Base-by-base conservation (phyloP, 1,140 invertebrate genomes). In the Leucophenga varia region DNA sequence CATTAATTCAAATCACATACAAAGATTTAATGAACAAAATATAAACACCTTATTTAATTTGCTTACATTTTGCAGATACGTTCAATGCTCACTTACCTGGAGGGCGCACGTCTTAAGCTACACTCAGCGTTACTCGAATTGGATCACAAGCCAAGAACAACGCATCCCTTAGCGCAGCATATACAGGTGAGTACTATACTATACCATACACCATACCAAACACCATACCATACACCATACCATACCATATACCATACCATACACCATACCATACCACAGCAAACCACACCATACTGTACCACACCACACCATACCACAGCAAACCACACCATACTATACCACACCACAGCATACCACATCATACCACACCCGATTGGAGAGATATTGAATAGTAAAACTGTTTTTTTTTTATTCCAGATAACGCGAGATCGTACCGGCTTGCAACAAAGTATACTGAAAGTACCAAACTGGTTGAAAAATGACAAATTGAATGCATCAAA, bases 71-170 rank as follows among this genome's bases (percentile, higher is more conserved):
- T 9, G 0, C 72, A 96, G 92, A 93, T 94, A 81, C 85, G 88
- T 61, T 90, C 90, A 3, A 95, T 93, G 88, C 76, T 96, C 39
- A 87, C 91, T 6, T 97, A 94, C 68, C 77, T 96, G 47, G 93
- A 97, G 78, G 93, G 92, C 1, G 85, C 91, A 5, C 84, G 89
- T 53, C 89, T 88, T 60, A 96, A 97, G 77, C 82, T 96, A 16
- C 86, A 90, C 22, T 85, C 85, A 30, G 86, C 86, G 21, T 74
- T 96, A 14, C 84, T 87, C 35, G 90, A 92, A 65, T 67, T 95
- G 20, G 90, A 94, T 64, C 87, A 85, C 43, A 80, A 86, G 50
- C 82, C 84, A 21, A 80, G 85, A 50, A 80, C 78, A n/a, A 84
- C 84, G 42, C 91, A 93, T 79, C 89, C 90, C 0, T 78, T 95